phyloP scores from a whole-genome alignment of 1,140 invertebrate genomes.

The Drosophila fuyamai region DNA sequence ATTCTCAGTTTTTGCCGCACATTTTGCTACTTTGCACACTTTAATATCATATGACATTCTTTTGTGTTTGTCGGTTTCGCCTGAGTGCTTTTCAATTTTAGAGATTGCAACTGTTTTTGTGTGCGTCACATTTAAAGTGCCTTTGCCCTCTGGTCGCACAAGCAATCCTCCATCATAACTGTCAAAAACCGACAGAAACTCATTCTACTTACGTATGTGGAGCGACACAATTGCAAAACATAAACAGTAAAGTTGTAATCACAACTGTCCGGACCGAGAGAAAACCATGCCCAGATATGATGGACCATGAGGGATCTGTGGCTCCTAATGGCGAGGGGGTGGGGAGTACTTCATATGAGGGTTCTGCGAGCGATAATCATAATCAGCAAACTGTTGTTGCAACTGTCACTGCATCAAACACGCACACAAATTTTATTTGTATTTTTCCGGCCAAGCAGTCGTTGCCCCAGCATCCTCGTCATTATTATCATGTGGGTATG shows the following conservation, averaged over 20 bases:
- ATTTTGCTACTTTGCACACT: slow-evolving; percentile 8
- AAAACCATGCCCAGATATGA: slow-evolving; percentile 43
- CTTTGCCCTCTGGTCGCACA: slow-evolving; percentile 54
- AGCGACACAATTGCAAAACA: slow-evolving; percentile 71
- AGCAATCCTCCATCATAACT: slow-evolving; percentile 77
- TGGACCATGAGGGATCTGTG: slow-evolving; percentile 36
- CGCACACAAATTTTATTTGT: slow-evolving; percentile 54
- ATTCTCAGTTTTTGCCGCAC: neutral
- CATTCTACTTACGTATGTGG: slow-evolving; percentile 31
- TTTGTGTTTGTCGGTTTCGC: slow-evolving; percentile 30
- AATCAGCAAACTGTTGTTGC: slow-evolving; percentile 51
- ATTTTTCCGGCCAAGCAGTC: slow-evolving; percentile 73
- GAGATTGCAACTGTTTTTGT: slow-evolving; percentile 53
- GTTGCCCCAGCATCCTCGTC: slow-evolving; percentile 30
- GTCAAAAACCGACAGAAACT: slow-evolving; percentile 77
- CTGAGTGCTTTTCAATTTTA: slow-evolving; percentile 64
- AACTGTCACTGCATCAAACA: slow-evolving; percentile 35
- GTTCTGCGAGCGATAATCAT: slow-evolving; percentile 36
- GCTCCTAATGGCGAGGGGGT: neutral
- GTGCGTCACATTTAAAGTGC: slow-evolving; percentile 64
- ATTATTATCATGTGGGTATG: slow-evolving; percentile 24
- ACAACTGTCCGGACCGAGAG: slow-evolving; percentile 70
- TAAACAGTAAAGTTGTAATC: slow-evolving; percentile 81
- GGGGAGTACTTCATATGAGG: slow-evolving; percentile 2
- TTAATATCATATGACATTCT: slow-evolving; percentile 11